Evolutionary conservation across 1,140 invertebrate genomes (phyloP).

Genomic region (Caenorhabditis inopinata): DNA sequence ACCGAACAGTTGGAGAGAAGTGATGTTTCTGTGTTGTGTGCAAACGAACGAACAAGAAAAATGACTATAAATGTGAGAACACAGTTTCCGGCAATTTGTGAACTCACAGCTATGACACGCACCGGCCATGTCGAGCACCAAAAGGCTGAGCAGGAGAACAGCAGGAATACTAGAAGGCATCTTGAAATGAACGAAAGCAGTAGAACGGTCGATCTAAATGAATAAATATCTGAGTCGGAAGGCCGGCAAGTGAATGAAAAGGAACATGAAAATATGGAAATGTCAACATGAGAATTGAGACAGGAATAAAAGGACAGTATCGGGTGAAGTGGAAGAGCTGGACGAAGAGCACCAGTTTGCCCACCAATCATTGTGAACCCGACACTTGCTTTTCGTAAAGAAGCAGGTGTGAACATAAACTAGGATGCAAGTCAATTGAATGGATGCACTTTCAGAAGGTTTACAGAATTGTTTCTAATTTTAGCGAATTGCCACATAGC

Average conservation of each 20-base stretch:
- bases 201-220: too few species aligned
- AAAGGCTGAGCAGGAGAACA: background rate
- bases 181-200: too few species aligned
- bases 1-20: background rate
- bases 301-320: background rate
- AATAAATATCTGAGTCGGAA: too few species aligned
- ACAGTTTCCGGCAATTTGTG: background rate
- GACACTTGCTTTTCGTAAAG: too few species aligned
- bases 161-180: background rate
- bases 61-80: background rate
- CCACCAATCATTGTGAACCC: too few species aligned
- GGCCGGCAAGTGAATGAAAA: background rate
- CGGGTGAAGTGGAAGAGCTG: constrained; percentile 8
- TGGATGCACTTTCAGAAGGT: too few species aligned
- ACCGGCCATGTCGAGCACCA: background rate
- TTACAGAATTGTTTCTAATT: too few species aligned
- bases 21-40: background rate
- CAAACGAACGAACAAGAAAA: background rate
- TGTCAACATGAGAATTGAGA: constrained; percentile 3
- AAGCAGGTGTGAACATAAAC: too few species aligned
- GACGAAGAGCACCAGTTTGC: background rate
- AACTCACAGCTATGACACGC: constrained; percentile 32
- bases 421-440: too few species aligned
- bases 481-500: too few species aligned
- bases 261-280: constrained; percentile 10